Percentiles rank a stretch among this genome's conserved stretches.
Evolutionary conservation across 2,888 invertebrate species (phyloP).

Genomic region (Hyposoter dolosus): DNA sequence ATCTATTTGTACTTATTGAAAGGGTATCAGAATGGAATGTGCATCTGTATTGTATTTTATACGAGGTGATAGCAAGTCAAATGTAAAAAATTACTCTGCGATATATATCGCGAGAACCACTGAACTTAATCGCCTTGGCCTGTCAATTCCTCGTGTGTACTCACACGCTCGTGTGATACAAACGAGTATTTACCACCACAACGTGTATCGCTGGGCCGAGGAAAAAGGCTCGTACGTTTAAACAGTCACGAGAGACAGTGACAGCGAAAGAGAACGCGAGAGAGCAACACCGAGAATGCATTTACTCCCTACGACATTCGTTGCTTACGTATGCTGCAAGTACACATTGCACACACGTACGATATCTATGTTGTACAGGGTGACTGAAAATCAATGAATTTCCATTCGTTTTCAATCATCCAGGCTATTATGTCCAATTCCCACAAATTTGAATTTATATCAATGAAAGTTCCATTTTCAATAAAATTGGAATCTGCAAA

Average conservation of each 20-base stretch:
- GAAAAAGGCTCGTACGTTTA: conserved; percentile 60
- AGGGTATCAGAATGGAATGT: background rate
- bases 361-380: conserved; percentile 33
- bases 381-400: conserved; percentile 22
- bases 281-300: conserved; percentile 56
- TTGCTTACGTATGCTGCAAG: conserved; percentile 33
- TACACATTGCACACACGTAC: conserved; percentile 21
- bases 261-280: conserved; percentile 45
- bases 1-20: background rate
- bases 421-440: background rate
- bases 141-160: conserved; percentile 75
- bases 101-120: conserved; percentile 69
- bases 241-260: conserved; percentile 52
- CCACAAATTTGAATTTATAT: background rate
- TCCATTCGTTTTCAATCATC: background rate
- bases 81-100: conserved; percentile 12
- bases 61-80: conserved; percentile 16
- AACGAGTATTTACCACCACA: conserved; percentile 69
- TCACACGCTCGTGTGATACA: conserved; percentile 62
- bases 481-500: background rate
- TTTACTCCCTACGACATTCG: conserved; percentile 61
- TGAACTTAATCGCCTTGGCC: conserved; percentile 79
- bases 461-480: background rate
- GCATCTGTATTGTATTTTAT: background rate
- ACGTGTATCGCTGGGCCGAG: conserved; percentile 55